These are phyloP conservation scores for Dendrolimus pini DNA, from an alignment of 2,888 invertebrate genomes.

Conservation along the genomic window DNA sequence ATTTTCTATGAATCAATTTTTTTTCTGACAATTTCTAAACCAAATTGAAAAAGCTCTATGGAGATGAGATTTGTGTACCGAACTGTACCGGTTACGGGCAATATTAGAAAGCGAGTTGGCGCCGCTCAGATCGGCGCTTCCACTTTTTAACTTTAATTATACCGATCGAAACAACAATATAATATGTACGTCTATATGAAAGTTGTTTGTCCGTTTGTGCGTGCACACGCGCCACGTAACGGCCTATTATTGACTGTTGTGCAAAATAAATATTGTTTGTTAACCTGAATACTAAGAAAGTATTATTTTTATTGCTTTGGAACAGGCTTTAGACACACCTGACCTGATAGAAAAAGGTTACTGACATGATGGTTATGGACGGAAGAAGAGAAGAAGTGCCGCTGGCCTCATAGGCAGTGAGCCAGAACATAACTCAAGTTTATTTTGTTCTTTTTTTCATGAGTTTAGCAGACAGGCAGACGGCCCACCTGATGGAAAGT, in stretches of 20 bases:
- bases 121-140: constrained; percentile 33
- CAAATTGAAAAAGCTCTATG: neutral
- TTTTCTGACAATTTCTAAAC: neutral
- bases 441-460: neutral
- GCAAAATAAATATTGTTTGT: neutral
- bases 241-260: neutral
- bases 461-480: neutral
- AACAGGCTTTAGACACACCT: too few relatives aligned
- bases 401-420: too few relatives aligned
- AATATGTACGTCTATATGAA: constrained; percentile 24
- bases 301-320: too few relatives aligned
- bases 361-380: too few relatives aligned
- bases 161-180: constrained; percentile 21
- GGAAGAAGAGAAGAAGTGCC: too few relatives aligned
- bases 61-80: constrained; percentile 9
- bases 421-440: too few relatives aligned
- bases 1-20: too few relatives aligned
- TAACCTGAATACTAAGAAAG: neutral
- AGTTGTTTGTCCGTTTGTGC: constrained; percentile 23
- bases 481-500: neutral
- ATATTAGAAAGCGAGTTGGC: constrained; percentile 59
- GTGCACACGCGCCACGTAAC: constrained; percentile 1
- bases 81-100: constrained; percentile 31
- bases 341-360: too few relatives aligned
- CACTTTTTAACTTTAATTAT: constrained; percentile 44